Evolutionary conservation across 2,797 vertebrate species (phyloP), one percentile per base, ranked within the genome.

Genomic region (Ibycter americanus): DNA sequence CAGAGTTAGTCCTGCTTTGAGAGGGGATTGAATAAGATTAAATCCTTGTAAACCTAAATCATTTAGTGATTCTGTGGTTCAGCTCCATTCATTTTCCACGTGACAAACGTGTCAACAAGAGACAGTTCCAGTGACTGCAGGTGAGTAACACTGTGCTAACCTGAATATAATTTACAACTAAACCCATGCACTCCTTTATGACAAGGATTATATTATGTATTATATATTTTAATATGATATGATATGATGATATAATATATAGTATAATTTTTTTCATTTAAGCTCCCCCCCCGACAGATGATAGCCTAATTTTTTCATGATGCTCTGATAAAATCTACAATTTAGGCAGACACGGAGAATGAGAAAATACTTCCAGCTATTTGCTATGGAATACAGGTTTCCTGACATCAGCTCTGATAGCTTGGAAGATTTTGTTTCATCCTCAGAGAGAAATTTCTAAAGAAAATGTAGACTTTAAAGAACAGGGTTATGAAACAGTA

Each of bases 231-330:
- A 55, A 79, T 82, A 42, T 5, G 9, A 22, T 67, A 46, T 9
- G 12, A 51, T 47, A 81, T 7, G 12, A 52, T 56, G 4, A 58
- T 73, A 36, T 67, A 89, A 94, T 94, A 96, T 95, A 55, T 74
- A 88, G 46, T 78, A 88, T 65, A 90, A 72, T 90, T 86, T 89
- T 89, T 81, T 95, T 92, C 15, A 94, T 68, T 83, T 88, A 78
- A 79, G 34, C 26, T 17, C 25, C 21, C 11, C 52, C 26, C 15
- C 8, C 17, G 70, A 11, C 26, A 81, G 40, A 74, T 36, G 63
- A 59, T 80, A 90, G 16, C 11, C 16, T 89, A 74, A 67, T 34
- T 80, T 81, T 88, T 86, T 61, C 2, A 14, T 46, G 55, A 80
- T 82, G 44, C 4, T 87, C 80, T 83, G 88, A 89, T 91, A 87